Evolutionary conservation across 2,113 vertebrate species (phyloP).

Genomic region (Sylvia atricapilla): DNA sequence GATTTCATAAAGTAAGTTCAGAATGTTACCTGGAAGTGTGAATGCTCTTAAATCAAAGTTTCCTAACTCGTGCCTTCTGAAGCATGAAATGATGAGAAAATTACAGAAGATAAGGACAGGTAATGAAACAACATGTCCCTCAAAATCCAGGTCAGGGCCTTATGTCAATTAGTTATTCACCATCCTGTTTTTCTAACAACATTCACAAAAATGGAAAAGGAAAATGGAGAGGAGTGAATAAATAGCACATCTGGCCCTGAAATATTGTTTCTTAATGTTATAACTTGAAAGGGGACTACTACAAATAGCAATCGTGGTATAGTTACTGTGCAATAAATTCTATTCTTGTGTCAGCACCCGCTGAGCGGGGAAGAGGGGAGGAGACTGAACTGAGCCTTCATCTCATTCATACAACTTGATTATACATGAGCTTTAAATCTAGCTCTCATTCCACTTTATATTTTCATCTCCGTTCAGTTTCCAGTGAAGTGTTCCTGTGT

Average conservation of each 20-base stretch:
- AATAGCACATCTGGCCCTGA: neutral
- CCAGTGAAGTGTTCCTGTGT: slow-evolving; percentile 1
- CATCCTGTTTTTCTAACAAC: neutral
- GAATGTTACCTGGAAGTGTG: neutral
- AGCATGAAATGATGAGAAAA: neutral
- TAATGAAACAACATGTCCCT: neutral
- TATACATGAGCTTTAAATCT: neutral
- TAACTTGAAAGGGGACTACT: neutral
- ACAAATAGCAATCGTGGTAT: neutral
- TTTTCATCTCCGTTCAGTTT: slow-evolving; percentile 9
- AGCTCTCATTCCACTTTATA: neutral
- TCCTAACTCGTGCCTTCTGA: neutral
- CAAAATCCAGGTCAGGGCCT: neutral
- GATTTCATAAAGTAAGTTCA: neutral
- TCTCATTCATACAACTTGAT: neutral
- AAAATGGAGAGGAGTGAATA: neutral
- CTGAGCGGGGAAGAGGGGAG: neutral
- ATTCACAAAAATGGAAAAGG: neutral
- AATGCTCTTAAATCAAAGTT: neutral
- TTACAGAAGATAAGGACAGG: neutral
- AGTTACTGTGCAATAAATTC: neutral
- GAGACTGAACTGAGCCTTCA: neutral
- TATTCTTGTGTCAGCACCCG: neutral
- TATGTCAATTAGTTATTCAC: neutral
- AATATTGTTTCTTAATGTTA: neutral